Evolutionary conservation across 2,888 invertebrate genomes (phyloP), one percentile per base, ranked within the genome.

Genomic region (Harpalus rufipes): DNA sequence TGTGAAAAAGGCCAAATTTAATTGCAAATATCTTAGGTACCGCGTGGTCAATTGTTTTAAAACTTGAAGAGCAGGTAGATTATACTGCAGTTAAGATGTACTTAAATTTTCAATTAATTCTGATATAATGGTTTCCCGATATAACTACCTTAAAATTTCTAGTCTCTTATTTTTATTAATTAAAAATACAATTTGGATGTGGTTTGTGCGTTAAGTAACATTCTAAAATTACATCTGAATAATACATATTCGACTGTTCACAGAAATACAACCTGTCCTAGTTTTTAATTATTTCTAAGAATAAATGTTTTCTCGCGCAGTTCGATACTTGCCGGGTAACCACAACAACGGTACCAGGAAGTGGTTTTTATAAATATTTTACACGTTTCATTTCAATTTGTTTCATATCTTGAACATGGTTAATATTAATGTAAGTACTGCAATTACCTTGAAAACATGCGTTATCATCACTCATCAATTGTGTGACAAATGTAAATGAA

Each of bases 211-310:
- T 81, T 81, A 68, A 56, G 74, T 72, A 72, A 82, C 82, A 72
- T 51, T 82, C 82, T 82, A 82, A 32, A 82, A 74, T 82, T 82
- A 82, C n/a, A 72, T 16, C 32, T 82, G 74, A 82, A 82, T 82
- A 82, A 82, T 82, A 41, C 82, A 74, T 74, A 51, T 82, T 82
- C 58, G 74, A 39, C 58, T 16, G 51, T 32, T 58, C 12, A 41
- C 72, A 10, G 74, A 82, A 82, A 82, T 72, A 82, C 74, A 14
- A 32, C n/a, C 6, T 82, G 82, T 59, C 74, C 82, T 74, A 82
- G 72, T 82, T 82, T 81, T 51, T 81, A 81, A 81, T 81, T 81
- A 81, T 81, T 68, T 81, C 81, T 81, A 56, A 68, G 68, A 81
- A 81, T 81, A 82, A 65, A 21, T 59, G 21, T 74, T 18, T 32